Evolutionary conservation across 2,797 vertebrate genomes (phyloP).

Genomic region (Meriones psammophilus): DNA sequence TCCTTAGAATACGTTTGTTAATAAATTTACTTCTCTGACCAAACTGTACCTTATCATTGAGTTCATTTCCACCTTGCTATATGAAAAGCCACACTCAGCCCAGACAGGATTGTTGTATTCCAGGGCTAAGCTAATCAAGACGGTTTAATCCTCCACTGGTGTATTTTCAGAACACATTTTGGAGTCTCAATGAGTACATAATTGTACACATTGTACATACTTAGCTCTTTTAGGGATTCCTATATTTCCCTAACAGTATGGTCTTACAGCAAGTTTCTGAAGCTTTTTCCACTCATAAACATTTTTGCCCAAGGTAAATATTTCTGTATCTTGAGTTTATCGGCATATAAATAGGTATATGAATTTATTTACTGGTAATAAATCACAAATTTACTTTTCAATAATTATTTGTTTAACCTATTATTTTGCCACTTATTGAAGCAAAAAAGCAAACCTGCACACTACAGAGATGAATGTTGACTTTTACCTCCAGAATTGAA

Average conservation of each 20-base stretch:
- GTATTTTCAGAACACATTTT: background rate
- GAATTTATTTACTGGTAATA: background rate
- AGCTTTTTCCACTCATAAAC: background rate
- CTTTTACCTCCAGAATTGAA: background rate
- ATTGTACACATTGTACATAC: background rate
- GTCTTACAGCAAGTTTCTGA: background rate
- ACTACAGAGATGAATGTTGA: background rate
- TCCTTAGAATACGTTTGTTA: slow-evolving; percentile 23
- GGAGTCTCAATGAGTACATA: background rate
- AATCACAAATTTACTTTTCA: background rate
- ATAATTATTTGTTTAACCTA: background rate
- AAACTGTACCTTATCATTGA: background rate
- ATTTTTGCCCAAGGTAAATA: background rate
- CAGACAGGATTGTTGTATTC: background rate
- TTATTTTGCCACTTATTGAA: background rate
- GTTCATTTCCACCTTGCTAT: background rate
- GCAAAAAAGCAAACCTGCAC: background rate
- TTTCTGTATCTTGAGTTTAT: background rate
- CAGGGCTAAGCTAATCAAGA: background rate
- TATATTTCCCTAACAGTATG: background rate
- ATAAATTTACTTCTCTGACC: slow-evolving; percentile 8
- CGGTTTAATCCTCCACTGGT: background rate
- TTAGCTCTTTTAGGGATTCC: slow-evolving; percentile 21
- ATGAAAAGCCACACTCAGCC: background rate
- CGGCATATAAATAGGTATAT: too few species aligned